phyloP scores from a whole-genome alignment of 2,113 vertebrate species.

The Naja naja region DNA sequence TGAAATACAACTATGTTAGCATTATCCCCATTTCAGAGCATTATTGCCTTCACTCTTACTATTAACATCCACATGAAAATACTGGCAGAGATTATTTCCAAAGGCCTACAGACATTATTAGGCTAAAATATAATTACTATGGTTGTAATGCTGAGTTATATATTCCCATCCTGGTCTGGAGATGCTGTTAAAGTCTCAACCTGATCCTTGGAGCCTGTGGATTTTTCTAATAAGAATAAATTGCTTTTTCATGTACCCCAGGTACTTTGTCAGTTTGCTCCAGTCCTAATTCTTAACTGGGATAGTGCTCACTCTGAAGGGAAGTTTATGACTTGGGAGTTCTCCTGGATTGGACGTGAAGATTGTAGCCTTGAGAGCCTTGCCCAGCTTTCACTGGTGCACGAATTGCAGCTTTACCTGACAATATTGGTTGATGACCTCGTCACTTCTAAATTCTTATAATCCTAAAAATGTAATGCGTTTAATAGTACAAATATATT shows the following conservation, averaged over 20 bases:
- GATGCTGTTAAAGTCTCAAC: too few species aligned
- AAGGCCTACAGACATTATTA: too few species aligned
- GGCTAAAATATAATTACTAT: not conserved
- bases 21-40: not conserved
- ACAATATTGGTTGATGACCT: not conserved
- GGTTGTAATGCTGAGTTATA: too few species aligned
- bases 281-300: not conserved
- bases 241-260: too few species aligned
- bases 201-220: too few species aligned
- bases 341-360: too few species aligned
- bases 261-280: not conserved
- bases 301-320: too few species aligned
- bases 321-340: not conserved
- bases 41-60: not conserved
- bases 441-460: not conserved
- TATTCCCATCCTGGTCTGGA: too few species aligned
- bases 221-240: too few species aligned
- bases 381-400: too few species aligned
- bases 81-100: not conserved
- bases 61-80: not conserved
- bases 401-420: not conserved
- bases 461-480: too few species aligned
- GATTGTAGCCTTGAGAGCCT: too few species aligned
- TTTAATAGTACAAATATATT: not conserved
- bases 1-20: not conserved